A percentile compares a stretch with the other conserved stretches of the same genome.
Evolutionary conservation across 2,113 vertebrate species (phyloP).

Genomic region (Cyanistes caeruleus): DNA sequence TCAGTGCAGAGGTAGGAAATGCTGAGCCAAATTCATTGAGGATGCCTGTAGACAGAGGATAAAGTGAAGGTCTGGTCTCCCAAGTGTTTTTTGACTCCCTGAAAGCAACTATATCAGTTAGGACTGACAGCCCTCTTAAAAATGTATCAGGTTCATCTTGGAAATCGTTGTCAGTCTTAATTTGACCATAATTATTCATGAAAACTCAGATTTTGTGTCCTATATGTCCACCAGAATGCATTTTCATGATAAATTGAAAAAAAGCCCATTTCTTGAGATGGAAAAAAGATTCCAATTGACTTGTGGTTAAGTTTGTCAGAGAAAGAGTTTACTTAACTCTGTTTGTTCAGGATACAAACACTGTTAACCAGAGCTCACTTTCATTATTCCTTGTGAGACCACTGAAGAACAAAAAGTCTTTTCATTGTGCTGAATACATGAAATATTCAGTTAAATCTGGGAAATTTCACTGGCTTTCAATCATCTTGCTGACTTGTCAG

Average conservation of each 20-base stretch:
- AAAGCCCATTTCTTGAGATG: neutral
- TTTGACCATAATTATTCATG: neutral
- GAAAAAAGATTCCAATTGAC: neutral
- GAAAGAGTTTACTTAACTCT: neutral
- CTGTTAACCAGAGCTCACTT: neutral
- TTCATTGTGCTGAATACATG: neutral
- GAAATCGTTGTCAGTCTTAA: neutral
- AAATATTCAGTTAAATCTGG: slow-evolving; percentile 4
- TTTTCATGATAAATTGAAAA: neutral
- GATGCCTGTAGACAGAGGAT: neutral
- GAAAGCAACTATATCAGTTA: neutral
- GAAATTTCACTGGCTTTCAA: neutral
- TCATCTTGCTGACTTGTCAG: neutral
- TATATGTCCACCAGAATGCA: neutral
- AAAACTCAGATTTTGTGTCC: neutral
- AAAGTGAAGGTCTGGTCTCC: neutral
- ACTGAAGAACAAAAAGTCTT: neutral
- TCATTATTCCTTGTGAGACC: neutral
- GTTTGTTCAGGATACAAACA: neutral
- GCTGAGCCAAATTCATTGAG: neutral
- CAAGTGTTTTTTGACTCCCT: neutral
- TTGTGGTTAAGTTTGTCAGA: neutral
- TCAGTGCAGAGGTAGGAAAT: neutral
- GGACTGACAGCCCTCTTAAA: neutral
- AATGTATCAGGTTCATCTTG: neutral